Evolutionary conservation across 1,140 invertebrate species (phyloP), one percentile per base, ranked within the genome.

Genomic region (Papilio aristodemus): DNA sequence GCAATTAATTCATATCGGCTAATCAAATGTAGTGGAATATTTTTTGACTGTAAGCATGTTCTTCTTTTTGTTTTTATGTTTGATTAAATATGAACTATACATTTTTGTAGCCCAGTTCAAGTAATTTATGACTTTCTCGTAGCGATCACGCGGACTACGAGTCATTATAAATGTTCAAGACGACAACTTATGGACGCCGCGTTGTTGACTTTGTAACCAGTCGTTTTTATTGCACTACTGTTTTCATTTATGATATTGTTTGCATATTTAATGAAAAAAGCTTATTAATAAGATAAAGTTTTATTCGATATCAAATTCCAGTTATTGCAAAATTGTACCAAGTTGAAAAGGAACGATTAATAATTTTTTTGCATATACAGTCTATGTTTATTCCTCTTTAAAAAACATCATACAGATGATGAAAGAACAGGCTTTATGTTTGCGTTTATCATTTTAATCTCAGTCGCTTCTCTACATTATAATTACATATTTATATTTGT

Each of bases 211-310:
- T 43, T 14, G 14, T 22, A 4, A 19, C 9, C 11, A 22, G 19
- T 50, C 9, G 19, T 50, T 43, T n/a, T 43, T 43, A 43, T 43
- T 43, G 8, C 46, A 22, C 19, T 50, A 50, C 19, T 50, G 17
- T 50, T 50, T 50, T 13, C 46, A 17, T 50, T 50, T 22, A 9
- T 50, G 10, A 50, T 50, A 13, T 43, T 43, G 41, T 43, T 43
- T 43, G 13, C 14, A n/a, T 7, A 17, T 43, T 43, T 32, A 32
- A 32, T 32, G 6, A 43, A 43, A 43, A 46, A 46, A 46, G 41
- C 41, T 46, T 14, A 46, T 14, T 17, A 50, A 10, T 50, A 11
- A 50, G 46, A 50, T 54, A 54, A 25, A 9, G 14, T 22, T 13
- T 4, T 54, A 0, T 19, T 54, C 46, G 19, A 54, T 9, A 11